phyloP scores from a whole-genome alignment of 2,888 invertebrate species.

The Melanargia galathea region DNA sequence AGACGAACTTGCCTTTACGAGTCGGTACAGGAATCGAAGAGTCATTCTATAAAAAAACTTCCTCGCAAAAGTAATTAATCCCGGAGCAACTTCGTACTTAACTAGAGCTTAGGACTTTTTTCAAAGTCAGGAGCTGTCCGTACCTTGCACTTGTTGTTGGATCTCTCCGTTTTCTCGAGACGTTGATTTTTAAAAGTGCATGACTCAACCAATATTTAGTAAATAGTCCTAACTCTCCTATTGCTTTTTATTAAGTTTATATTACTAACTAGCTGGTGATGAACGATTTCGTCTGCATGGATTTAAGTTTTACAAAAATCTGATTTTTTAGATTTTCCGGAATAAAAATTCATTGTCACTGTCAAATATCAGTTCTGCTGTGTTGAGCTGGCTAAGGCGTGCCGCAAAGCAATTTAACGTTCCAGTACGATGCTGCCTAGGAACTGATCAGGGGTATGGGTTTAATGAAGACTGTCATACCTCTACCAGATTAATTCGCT shows the following conservation, averaged over 20 bases:
- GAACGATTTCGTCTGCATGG: no score
- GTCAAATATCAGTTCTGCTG: no score
- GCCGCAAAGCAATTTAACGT: no score
- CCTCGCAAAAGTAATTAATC: constrained; percentile 28
- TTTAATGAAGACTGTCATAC: no score
- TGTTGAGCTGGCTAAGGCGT: no score
- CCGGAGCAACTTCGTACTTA: constrained; percentile 21
- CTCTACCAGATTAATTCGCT: no score
- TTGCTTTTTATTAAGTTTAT: background rate
- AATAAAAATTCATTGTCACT: no score
- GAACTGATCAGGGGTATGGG: no score
- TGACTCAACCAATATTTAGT: background rate
- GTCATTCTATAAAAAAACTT: constrained; percentile 24
- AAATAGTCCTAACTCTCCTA: background rate
- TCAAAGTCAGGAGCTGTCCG: constrained; percentile 8
- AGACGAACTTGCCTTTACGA: constrained; percentile 17
- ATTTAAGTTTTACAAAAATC: no score
- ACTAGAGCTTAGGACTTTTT: constrained; percentile 17
- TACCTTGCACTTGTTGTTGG: background rate
- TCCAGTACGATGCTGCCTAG: no score
- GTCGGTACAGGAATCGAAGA: constrained; percentile 18
- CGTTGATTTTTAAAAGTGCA: background rate
- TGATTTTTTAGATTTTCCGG: no score
- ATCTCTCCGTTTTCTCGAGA: background rate
- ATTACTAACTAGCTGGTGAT: no score